Percentiles rank a stretch among this genome's conserved stretches.
Evolutionary conservation across 2,888 invertebrate genomes (phyloP).

Genomic region (Acanthosepion pharaonis): DNA sequence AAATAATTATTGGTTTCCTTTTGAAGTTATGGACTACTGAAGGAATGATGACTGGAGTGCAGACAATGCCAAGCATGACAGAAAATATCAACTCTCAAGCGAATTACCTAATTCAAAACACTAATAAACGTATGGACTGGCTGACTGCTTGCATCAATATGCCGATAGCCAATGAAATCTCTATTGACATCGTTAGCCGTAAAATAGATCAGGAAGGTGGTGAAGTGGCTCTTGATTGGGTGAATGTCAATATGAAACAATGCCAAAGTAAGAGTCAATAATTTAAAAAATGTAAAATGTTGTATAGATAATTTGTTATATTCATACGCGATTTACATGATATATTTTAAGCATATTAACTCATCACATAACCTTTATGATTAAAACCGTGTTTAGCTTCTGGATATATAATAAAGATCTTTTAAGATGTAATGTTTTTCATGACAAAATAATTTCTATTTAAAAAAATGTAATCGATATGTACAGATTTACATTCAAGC

Average conservation of each 20-base stretch:
- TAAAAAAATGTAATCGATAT: too few species aligned
- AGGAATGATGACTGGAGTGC: neutral
- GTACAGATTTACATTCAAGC: too few species aligned
- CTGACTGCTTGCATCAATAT: neutral
- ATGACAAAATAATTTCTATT: too few species aligned
- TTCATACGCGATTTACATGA: too few species aligned
- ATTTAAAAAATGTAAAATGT: too few species aligned
- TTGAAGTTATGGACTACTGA: neutral
- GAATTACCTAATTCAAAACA: neutral
- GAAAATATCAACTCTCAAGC: neutral
- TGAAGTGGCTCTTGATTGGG: neutral
- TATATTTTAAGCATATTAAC: too few species aligned
- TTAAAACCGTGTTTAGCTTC: too few species aligned
- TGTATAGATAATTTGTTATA: too few species aligned
- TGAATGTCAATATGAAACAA: neutral
- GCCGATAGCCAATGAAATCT: neutral
- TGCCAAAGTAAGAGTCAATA: neutral
- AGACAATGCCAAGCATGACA: neutral
- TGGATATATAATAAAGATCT: too few species aligned
- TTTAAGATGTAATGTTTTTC: too few species aligned
- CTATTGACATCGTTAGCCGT: neutral
- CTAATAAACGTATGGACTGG: neutral
- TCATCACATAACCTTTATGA: too few species aligned
- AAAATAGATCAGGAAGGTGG: neutral
- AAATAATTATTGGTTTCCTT: neutral